A percentile compares a stretch with the other conserved stretches of the same genome.
These are phyloP conservation scores for Cydia splendana DNA, from an alignment of 1,140 invertebrate genomes.

Conservation along the genomic window DNA sequence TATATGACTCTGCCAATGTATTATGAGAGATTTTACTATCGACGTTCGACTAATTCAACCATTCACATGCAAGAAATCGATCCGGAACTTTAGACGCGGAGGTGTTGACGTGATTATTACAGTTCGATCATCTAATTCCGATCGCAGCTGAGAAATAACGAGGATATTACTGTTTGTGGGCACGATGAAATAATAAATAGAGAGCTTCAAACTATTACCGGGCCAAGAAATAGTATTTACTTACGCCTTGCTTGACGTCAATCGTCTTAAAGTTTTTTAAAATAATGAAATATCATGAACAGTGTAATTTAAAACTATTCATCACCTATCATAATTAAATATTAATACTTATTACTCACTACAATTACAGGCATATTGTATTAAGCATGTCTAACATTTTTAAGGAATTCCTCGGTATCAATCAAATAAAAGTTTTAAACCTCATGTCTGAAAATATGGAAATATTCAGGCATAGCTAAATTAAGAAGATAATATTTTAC, in stretches of 20 bases:
- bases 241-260: not conserved
- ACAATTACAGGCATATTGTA: too few relatives aligned
- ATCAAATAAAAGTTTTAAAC: too few relatives aligned
- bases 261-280: not conserved
- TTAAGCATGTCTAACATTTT: too few relatives aligned
- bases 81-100: slow-evolving; percentile 24
- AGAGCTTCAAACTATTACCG: slow-evolving; percentile 4
- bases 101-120: slow-evolving; percentile 39
- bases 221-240: not conserved
- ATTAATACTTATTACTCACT: too few relatives aligned
- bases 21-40: not conserved
- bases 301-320: too few relatives aligned
- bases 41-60: slow-evolving; percentile 40
- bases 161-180: slow-evolving; percentile 23
- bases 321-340: too few relatives aligned
- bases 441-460: too few relatives aligned
- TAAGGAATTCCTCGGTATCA: too few relatives aligned
- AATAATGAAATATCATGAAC: too few relatives aligned
- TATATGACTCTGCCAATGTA: not conserved
- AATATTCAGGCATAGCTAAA: too few relatives aligned
- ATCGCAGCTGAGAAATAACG: slow-evolving; percentile 2
- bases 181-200: slow-evolving; percentile 2
- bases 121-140: slow-evolving; percentile 29
- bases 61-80: slow-evolving; percentile 43
- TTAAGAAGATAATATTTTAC: too few relatives aligned